Base-by-base conservation (phyloP, 1,140 invertebrate species). In the Papilio dardanus region DNA sequence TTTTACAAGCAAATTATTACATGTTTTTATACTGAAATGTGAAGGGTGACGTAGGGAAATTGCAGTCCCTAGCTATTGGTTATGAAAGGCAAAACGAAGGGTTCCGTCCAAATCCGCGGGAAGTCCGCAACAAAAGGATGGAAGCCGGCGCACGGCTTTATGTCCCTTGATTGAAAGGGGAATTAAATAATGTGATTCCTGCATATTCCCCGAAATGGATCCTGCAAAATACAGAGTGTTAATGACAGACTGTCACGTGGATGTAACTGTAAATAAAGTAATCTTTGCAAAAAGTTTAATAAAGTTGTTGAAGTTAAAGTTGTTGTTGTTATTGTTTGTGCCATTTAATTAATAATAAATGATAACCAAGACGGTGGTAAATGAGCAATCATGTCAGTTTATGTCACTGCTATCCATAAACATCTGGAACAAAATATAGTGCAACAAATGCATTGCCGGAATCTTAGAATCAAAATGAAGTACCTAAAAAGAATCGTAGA, bases 151-250 rank as follows among this genome's bases (percentile, higher is more conserved):
- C 10, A 62, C 21, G 54, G 54, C 54, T 62, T 62, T 62, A 62
- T 28, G 54, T 62, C 24, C 54, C 24, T 28, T 62, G 54, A 62
- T 62, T 62, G 54, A 62, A 62, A 62, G 24, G 54, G 24, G 54
- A 62, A 62, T 62, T 62, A 62, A 62, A 62, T 62, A 62, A 62
- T 62, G 24, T 30, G 54, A 62, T 28, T 62, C 54, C 54, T 62
- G 54, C 24, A 14, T 28, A 62, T 24, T 14, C 16, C n/a, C 24
- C 54, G 54, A 62, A 24, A 24, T 54, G 21, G 50, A 62, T 24
- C 24, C 54, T 24, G 24, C 54, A 14, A 58, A 58, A 62, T 62
- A 62, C 54, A 30, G 24, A 12, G 19, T 3, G 54, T 62, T 58
- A 28, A 62, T 62, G 12, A 58, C 19, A 14, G 21, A 16, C 40